Conservation (phyloP, 2,797 vertebrate species). For the Todus mexicanus region DNA sequence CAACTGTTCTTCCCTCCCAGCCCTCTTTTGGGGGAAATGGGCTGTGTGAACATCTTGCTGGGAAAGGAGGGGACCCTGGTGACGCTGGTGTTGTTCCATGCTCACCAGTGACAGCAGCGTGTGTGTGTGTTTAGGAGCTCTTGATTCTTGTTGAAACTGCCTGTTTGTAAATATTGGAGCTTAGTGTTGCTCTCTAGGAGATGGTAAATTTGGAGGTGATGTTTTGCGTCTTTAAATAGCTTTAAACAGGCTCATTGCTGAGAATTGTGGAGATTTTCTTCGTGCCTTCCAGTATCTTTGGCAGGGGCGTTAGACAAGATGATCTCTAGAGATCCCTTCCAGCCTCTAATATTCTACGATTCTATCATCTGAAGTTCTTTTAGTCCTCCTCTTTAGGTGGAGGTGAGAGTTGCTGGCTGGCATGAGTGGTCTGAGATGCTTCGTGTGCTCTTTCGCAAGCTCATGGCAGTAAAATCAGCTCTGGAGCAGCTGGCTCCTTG, state of each 20-base stretch:
- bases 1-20: background rate
- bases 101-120: background rate
- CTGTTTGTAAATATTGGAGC: background rate
- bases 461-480: background rate
- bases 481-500: accelerated
- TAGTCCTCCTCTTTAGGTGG: background rate
- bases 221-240: background rate
- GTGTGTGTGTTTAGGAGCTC: background rate
- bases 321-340: too few species aligned
- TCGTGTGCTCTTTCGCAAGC: background rate
- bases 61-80: background rate
- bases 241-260: background rate
- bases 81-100: background rate
- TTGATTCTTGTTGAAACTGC: background rate
- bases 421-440: background rate
- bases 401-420: background rate
- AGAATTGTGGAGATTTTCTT: background rate
- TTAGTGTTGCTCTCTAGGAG: background rate
- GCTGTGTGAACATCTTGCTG: background rate
- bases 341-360: too few species aligned
- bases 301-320: too few species aligned
- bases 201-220: background rate
- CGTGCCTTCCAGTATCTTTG: background rate
- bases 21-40: background rate
- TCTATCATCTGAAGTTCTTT: background rate